Base-by-base conservation (phyloP, 1,140 invertebrate genomes). In the Cotesia glomerata region DNA sequence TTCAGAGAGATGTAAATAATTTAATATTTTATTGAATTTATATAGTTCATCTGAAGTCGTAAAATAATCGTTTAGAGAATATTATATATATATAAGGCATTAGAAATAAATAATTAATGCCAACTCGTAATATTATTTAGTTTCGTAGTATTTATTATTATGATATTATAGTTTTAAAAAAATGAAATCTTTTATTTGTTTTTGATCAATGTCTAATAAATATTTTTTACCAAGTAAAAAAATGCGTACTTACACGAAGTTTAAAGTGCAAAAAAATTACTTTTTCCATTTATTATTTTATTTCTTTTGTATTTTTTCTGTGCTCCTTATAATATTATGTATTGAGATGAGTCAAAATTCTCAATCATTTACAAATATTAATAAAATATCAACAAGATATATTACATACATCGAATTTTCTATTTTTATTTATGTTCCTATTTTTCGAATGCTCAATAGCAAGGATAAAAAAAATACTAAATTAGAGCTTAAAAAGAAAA, bases 81-180 rank as follows among this genome's bases (percentile, higher is more conserved):
- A 73, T 74, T 77, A 73, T 73, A 74, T 77, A 73, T 73, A 74
- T 73, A 73, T 75, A 75, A 70, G 72, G 76, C 74, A 54, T 68
- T 77, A 76, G 75, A 75, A 74, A 79, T 78, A 76, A 67, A 71
- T 78, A 78, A 77, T 77, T 77, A 78, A 77, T 75, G 69, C 74
- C 72, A 77, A 70, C 75, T 74, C 69, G 69, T 78, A 76, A 79
- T 78, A 80, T 78, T 74, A 79, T 82, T 82, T 84, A 81, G 80
- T 80, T 80, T 69, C 77, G 76, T 83, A 81, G 76, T 85, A 86
- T 85, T 86, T 85, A 86, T 86, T 83, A 76, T 78, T 78, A 80
- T 73, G 69, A 76, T 78, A 76, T 81, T 80, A 80, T 77, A 71
- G 74, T 75, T 74, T 67, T 26, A 26, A 26, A 26, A 72, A 64